Percentiles rank a stretch among this genome's conserved stretches.
Conservation (phyloP, 2,113 vertebrate species). For the Bubo scandiacus region DNA sequence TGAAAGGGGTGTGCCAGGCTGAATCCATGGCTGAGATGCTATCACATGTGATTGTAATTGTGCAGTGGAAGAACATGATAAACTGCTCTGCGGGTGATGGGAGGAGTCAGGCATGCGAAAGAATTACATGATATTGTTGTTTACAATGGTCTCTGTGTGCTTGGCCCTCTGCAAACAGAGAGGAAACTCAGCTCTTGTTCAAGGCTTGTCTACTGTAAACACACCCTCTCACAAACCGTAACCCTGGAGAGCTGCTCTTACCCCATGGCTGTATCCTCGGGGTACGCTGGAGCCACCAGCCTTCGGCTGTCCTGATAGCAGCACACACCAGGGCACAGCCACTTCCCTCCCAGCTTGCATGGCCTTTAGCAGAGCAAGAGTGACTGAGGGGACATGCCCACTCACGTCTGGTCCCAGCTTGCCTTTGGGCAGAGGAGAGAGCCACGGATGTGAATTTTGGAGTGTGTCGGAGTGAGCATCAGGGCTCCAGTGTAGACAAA, state of each 20-base stretch:
- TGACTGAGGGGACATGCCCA: rapidly evolving
- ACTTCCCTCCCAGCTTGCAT: background rate
- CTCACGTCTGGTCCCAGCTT: rapidly evolving
- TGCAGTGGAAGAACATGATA: conserved; percentile 13
- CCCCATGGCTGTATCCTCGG: background rate
- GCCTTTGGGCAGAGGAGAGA: background rate
- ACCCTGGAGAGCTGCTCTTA: background rate
- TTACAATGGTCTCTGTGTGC: background rate
- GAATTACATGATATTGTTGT: conserved; percentile 17
- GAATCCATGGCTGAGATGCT: conserved; percentile 15
- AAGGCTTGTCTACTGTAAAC: background rate
- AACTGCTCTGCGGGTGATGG: conserved; percentile 13
- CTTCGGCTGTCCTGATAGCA: background rate
- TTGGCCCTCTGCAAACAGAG: conserved; percentile 3
- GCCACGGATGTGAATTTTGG: background rate
- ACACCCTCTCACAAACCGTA: background rate
- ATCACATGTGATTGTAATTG: background rate
- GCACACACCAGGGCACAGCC: background rate
- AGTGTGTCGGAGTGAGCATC: background rate
- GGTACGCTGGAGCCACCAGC: background rate
- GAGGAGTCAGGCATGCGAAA: conserved; percentile 34
- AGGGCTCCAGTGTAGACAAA: background rate
- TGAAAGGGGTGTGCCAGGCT: conserved; percentile 53
- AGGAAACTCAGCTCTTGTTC: conserved; percentile 10
- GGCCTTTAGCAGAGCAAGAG: background rate